A percentile compares a stretch with the other conserved stretches of the same genome.
phyloP scores from a whole-genome alignment of 2,113 vertebrate genomes.

The Echinops telfairi region DNA sequence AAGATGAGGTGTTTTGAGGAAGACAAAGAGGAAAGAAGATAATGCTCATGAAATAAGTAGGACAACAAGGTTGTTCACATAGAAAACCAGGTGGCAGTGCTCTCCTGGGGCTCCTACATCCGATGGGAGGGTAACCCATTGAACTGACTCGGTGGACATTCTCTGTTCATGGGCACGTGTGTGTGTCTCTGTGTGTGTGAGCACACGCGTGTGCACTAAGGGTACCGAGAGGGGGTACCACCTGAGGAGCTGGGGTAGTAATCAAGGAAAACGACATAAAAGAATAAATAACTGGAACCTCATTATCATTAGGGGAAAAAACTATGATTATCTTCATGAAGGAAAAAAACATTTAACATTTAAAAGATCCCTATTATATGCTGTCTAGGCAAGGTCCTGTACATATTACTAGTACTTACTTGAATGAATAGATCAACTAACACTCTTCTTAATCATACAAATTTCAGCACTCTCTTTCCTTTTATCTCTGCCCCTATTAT shows the following conservation, averaged over 20 bases:
- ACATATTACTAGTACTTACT: slow-evolving; percentile 44
- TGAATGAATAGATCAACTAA: slow-evolving; percentile 32
- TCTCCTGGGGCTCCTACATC: not conserved
- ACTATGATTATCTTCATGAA: slow-evolving; percentile 40
- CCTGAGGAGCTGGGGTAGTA: not conserved
- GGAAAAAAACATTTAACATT: not conserved
- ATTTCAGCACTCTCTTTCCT: not conserved
- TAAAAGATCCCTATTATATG: not conserved
- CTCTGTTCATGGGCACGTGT: not conserved
- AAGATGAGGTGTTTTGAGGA: slow-evolving; percentile 81
- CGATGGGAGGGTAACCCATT: not conserved
- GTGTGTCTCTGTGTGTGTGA: not conserved
- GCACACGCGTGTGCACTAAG: not conserved
- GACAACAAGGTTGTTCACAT: slow-evolving; percentile 78
- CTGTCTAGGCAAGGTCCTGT: not conserved
- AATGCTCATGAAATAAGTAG: slow-evolving; percentile 74
- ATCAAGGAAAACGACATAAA: slow-evolving; percentile 41
- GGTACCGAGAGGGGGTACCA: too few relatives aligned
- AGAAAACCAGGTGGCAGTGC: slow-evolving; percentile 60
- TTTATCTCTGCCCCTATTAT: slow-evolving; percentile 21
- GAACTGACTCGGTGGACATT: not conserved
- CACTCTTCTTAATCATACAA: not conserved
- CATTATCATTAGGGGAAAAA: slow-evolving; percentile 26
- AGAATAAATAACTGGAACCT: slow-evolving; percentile 55
- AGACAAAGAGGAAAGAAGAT: slow-evolving; percentile 84